Conservation (phyloP, 1,140 invertebrate species). For the Penaeus chinensis region DNA sequence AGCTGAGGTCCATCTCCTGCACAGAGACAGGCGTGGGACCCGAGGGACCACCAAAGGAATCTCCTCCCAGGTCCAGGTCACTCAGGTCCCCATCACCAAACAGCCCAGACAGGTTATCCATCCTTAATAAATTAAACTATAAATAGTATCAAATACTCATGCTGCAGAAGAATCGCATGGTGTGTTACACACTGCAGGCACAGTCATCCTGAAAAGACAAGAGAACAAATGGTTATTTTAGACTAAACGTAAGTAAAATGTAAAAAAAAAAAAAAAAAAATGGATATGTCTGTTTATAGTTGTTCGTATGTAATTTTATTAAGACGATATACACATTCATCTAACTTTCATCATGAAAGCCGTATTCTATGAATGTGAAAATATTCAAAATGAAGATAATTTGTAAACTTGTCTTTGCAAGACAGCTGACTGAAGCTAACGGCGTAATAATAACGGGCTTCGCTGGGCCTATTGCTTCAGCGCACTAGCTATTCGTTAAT, state of each 20-base stretch:
- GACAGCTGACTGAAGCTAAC: too few relatives aligned
- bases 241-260: neutral
- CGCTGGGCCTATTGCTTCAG: too few relatives aligned
- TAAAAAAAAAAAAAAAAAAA: neutral
- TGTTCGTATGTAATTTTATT: neutral
- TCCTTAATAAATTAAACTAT: slow-evolving; percentile 50
- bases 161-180: slow-evolving; percentile 39
- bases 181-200: slow-evolving; percentile 38
- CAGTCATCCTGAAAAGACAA: slow-evolving; percentile 56
- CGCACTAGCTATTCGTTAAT: too few relatives aligned
- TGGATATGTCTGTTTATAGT: neutral
- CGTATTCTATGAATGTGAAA: neutral
- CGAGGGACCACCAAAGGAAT: slow-evolving; percentile 56
- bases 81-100: slow-evolving; percentile 62
- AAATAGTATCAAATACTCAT: slow-evolving; percentile 60
- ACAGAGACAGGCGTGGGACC: slow-evolving; percentile 58
- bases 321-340: neutral
- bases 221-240: neutral
- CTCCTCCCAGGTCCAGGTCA: slow-evolving; percentile 60
- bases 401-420: too few relatives aligned
- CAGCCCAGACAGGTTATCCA: slow-evolving; percentile 64
- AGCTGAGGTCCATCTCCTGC: slow-evolving; percentile 56
- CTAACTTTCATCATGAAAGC: neutral
- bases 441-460: too few relatives aligned
- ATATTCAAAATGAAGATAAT: slow-evolving; percentile 1